Evolutionary conservation across 2,888 invertebrate species (phyloP), one percentile per base, ranked within the genome.

Genomic region (Drosophila siamana): DNA sequence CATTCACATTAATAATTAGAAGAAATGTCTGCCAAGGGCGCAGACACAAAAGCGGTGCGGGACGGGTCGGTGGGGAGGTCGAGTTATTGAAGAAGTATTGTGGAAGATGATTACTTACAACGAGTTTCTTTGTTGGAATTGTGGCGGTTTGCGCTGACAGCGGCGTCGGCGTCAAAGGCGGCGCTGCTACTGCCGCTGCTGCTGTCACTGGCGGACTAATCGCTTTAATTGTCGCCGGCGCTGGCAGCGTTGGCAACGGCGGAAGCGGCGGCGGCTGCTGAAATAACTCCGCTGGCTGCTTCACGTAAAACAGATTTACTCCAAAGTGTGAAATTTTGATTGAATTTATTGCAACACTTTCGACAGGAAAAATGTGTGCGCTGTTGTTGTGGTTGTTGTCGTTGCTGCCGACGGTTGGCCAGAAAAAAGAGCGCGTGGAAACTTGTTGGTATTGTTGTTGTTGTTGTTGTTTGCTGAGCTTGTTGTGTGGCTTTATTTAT

Each of bases 271-370:
- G 77, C 77, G 88, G 83, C 90, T 91, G 90, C 83, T 89, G 91
- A 90, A 91, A 92, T 90, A 91, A 90, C 89, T 92, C 91, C 91
- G 91, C 91, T 90, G 92, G 92, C 90, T 91, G 92, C 90, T 92
- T 92, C 82, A 92, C 91, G 92, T 92, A 92, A 88, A 92, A 92
- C 91, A 92, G 91, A 91, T 92, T 92, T 91, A 92, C 91, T 92
- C 92, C 92, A 91, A 92, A 92, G 92, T 92, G 92, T 90, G 91
- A 92, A 92, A 92, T 92, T 91, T 92, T 92, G 92, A 84, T 91
- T 89, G 86, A 90, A 84, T 90, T 92, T 91, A 85, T 83, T 80
- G 80, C 83, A 89, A 91, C 90, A 88, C 88, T 73, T 86, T 78
- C 83, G 85, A 80, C 82, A 87, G 87, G 86, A 87, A 81, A 72